These are phyloP conservation scores for Melikaiella ostensackeni DNA, from an alignment of 2,888 invertebrate species.

Conservation along the genomic window DNA sequence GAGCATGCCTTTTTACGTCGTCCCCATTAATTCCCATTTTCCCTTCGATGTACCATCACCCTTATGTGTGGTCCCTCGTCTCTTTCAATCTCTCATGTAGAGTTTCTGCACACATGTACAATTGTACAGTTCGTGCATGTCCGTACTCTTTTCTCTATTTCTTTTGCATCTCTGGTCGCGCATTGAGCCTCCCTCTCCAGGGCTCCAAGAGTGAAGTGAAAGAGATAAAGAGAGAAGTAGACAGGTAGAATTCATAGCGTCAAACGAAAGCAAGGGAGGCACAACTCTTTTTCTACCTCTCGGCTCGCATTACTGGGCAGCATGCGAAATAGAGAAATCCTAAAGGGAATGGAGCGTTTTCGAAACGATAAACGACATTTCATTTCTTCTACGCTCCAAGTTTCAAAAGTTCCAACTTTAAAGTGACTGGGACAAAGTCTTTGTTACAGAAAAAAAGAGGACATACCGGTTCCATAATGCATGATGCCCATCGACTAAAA, in stretches of 20 bases:
- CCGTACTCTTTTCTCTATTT: background rate
- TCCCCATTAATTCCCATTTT: conserved; percentile 38
- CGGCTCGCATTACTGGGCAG: conserved; percentile 20
- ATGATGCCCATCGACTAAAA: no score
- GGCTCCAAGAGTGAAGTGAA: conserved; percentile 19
- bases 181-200: conserved; percentile 15
- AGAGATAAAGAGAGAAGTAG: conserved; percentile 30
- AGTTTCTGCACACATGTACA: background rate
- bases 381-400: background rate
- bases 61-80: conserved; percentile 34
- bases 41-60: conserved; percentile 37
- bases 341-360: conserved; percentile 23
- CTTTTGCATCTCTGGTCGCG: conserved; percentile 31
- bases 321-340: conserved; percentile 27
- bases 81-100: conserved; percentile 7
- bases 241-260: conserved; percentile 35
- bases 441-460: no score
- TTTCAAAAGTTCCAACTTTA: background rate
- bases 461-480: no score
- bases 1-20: conserved; percentile 21
- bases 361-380: conserved; percentile 12
- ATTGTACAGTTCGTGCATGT: conserved; percentile 8
- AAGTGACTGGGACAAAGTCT: background rate
- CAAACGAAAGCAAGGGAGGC: conserved; percentile 35
- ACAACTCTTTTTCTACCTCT: conserved; percentile 32